A percentile compares a stretch with the other conserved stretches of the same genome.
These are phyloP conservation scores for Caenorhabditis latens DNA, from an alignment of 1,140 invertebrate species.

Conservation along the genomic window DNA sequence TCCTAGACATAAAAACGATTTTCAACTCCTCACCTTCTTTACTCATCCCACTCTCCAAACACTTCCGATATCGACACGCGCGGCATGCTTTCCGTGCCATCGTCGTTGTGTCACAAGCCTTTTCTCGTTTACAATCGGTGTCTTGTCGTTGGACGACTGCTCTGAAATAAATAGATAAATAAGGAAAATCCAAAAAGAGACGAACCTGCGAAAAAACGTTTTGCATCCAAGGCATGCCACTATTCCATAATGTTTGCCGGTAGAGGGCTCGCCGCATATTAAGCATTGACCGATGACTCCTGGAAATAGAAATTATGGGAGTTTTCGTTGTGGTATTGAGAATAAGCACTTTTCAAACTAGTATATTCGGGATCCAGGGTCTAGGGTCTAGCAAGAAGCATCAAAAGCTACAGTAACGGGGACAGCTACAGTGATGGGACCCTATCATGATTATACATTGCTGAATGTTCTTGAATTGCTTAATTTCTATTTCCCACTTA, in stretches of 20 bases:
- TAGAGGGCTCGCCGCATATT: conserved; percentile 73
- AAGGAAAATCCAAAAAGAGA: background rate
- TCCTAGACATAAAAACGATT: no score
- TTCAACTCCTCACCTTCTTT: conserved; percentile 63
- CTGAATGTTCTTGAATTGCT: no score
- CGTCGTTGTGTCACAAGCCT: conserved; percentile 54
- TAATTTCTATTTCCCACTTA: no score
- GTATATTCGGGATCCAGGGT: no score
- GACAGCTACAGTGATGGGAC: no score
- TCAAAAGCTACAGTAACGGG: no score
- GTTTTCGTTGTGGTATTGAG: no score
- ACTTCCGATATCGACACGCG: conserved; percentile 66
- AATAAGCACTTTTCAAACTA: no score
- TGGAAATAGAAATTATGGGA: conserved; percentile 53
- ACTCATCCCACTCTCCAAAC: conserved; percentile 67
- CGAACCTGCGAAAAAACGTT: conserved; percentile 69
- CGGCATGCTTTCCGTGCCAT: conserved; percentile 65
- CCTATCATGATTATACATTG: no score
- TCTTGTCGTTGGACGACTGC: conserved; percentile 66
- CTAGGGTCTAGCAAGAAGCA: no score
- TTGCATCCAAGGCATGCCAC: conserved; percentile 80
- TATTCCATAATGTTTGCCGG: conserved; percentile 80
- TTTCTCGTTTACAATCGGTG: conserved; percentile 63
- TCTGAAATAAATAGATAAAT: background rate
- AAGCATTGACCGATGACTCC: conserved; percentile 65